Conservation (phyloP, 2,797 vertebrate species). For the Chloroceryle inda region DNA sequence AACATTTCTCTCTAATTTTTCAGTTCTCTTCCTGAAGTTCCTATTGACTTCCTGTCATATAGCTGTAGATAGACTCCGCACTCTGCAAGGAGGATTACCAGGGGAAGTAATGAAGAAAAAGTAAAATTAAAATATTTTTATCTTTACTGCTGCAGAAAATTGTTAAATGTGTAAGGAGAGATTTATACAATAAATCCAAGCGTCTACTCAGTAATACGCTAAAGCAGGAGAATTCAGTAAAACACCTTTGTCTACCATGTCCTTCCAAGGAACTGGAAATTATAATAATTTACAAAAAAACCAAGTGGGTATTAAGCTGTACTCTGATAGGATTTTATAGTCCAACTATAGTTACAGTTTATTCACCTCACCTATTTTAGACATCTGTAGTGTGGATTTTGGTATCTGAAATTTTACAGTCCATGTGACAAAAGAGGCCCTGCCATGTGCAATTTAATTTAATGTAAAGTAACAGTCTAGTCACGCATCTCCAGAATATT, state of each 20-base stretch:
- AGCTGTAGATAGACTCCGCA: background rate
- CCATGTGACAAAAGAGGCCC: background rate
- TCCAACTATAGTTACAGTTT: background rate
- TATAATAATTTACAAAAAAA: background rate
- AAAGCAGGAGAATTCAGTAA: background rate
- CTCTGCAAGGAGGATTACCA: background rate
- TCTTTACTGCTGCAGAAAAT: background rate
- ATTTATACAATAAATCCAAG: background rate
- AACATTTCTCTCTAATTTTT: background rate
- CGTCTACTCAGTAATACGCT: background rate
- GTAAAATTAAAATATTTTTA: background rate
- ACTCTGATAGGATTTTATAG: background rate
- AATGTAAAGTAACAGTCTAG: background rate
- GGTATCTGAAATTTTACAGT: background rate
- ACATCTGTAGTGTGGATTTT: background rate
- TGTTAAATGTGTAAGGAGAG: background rate
- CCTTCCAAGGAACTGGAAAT: background rate
- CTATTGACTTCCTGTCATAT: background rate
- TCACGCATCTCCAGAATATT: background rate
- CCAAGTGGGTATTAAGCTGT: background rate
- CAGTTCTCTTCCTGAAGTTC: background rate
- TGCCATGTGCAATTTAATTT: background rate
- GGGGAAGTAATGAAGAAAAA: background rate
- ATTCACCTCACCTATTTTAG: background rate
- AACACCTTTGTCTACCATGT: background rate